Percentiles rank a stretch among this genome's conserved stretches.
Conservation (phyloP, 2,797 vertebrate genomes). For the Acanthopagrus latus region DNA sequence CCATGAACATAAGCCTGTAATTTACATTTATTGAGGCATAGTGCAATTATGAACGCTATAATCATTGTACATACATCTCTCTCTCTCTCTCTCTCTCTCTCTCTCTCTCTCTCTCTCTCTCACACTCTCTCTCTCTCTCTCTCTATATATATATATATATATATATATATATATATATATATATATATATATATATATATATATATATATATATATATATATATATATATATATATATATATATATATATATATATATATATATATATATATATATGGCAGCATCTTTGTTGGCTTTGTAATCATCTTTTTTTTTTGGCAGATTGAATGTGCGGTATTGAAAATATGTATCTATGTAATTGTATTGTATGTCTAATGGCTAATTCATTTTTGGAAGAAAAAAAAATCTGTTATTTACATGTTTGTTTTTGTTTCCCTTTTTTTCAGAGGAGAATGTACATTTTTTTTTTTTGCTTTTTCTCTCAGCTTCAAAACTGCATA, state of each 20-base stretch:
- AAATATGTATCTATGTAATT: constrained; percentile 97
- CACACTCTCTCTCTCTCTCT: no score
- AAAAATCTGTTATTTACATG: constrained; percentile 74
- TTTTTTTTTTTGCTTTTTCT: constrained; percentile 87
- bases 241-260: no score
- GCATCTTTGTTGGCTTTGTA: constrained; percentile 95
- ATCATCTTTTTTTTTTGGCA: constrained; percentile 94
- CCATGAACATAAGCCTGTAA: constrained; percentile 88
- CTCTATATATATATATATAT: no score
- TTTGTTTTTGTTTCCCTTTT: constrained; percentile 65
- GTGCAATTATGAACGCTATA: constrained; percentile 95
- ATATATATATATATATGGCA: constrained; percentile 85
- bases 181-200: no score
- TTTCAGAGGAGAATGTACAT: constrained; percentile 88
- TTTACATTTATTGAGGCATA: constrained; percentile 91
- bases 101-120: no score
- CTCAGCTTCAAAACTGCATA: constrained; percentile 86
- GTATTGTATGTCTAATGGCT: constrained; percentile 94
- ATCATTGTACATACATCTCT: constrained; percentile 94
- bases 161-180: no score
- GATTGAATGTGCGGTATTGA: constrained; percentile 97
- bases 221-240: no score
- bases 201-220: no score
- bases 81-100: no score
- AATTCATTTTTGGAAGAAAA: constrained; percentile 90